Conservation (phyloP, 1,140 invertebrate species). For the Procambarus virginalis region DNA sequence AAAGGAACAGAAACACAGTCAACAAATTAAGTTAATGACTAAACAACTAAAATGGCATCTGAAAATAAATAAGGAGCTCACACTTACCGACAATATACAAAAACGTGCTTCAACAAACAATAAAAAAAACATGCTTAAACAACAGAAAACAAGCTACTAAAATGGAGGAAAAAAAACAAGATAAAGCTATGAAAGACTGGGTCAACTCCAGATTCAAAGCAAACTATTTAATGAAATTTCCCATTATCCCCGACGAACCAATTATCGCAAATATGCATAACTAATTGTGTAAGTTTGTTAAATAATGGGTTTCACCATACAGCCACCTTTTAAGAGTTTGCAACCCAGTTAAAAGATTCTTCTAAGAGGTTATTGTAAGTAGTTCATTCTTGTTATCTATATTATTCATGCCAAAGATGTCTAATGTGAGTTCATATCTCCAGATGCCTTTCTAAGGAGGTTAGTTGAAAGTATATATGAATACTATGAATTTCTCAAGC, state of each 20-base stretch:
- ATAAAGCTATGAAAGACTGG: not conserved
- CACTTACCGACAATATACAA: not conserved
- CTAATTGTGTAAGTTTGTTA: not conserved
- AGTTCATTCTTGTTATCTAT: slow-evolving; percentile 9
- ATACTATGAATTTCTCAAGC: slow-evolving; percentile 7
- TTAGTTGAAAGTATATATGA: slow-evolving; percentile 23
- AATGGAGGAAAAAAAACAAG: not conserved
- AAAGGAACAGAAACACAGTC: not conserved
- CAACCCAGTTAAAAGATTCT: slow-evolving; percentile 15
- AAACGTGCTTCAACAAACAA: not conserved
- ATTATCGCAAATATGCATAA: not conserved
- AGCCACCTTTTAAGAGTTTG: slow-evolving; percentile 3
- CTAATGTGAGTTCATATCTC: slow-evolving; percentile 23
- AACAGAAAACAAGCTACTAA: not conserved
- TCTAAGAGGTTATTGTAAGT: not conserved
- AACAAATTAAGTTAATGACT: not conserved
- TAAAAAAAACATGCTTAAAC: not conserved
- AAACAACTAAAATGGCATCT: not conserved
- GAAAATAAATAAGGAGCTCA: not conserved
- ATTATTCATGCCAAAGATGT: slow-evolving; percentile 40
- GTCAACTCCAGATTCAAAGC: not conserved
- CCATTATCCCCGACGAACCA: not conserved
- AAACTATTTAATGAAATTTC: not conserved
- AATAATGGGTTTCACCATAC: not conserved
- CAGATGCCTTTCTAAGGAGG: slow-evolving; percentile 10